Conservation (phyloP, 2,113 vertebrate genomes). For the Tenebrosternarchus preto region DNA sequence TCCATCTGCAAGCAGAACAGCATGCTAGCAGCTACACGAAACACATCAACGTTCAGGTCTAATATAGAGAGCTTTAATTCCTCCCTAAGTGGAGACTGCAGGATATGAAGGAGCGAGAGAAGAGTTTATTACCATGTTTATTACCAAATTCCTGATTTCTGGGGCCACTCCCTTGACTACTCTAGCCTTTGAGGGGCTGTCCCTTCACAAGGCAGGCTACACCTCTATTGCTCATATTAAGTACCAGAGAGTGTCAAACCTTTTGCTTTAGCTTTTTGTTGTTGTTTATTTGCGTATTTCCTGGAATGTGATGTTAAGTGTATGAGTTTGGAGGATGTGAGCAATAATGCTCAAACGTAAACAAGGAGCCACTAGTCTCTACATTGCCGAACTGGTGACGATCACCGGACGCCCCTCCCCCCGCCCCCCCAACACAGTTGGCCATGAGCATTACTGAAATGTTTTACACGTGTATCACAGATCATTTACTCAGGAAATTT, state of each 20-base stretch:
- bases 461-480: slow-evolving; percentile 2
- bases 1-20: neutral
- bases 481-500: neutral
- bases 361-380: slow-evolving; percentile 43
- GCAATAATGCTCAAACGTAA: slow-evolving; percentile 37
- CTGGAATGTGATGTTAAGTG: slow-evolving; percentile 24
- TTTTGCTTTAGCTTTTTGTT: neutral
- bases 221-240: neutral
- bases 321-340: neutral
- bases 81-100: slow-evolving; percentile 17
- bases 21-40: neutral
- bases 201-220: neutral
- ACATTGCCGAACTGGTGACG: no score
- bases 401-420: slow-evolving; percentile 36
- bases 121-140: neutral
- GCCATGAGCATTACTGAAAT: slow-evolving; percentile 22
- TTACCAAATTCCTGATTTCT: neutral
- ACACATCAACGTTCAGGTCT: neutral
- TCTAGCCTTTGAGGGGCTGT: neutral
- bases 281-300: neutral
- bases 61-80: slow-evolving; percentile 40
- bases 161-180: neutral
- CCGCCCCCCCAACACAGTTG: slow-evolving; percentile 23
- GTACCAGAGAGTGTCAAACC: neutral
- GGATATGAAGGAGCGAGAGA: slow-evolving; percentile 24